These are phyloP conservation scores for Phenganax subtilis DNA, from an alignment of 92 coral and sea anemone genomes.

Conservation along the genomic window DNA sequence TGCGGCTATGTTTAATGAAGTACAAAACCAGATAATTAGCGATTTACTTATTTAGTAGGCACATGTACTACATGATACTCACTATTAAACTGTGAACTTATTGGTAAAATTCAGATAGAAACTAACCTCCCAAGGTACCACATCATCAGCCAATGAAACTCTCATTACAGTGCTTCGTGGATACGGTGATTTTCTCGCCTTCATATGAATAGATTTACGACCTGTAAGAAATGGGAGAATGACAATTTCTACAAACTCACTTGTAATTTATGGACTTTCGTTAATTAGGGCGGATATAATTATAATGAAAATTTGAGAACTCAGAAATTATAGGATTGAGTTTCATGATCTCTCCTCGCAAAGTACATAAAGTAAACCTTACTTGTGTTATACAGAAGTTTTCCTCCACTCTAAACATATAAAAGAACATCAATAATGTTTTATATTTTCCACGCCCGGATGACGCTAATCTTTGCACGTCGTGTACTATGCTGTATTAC, in stretches of 20 bases:
- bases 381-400: not conserved
- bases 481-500: too few species aligned
- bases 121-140: constrained; percentile 83
- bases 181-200: constrained; percentile 90
- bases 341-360: not conserved
- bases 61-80: not conserved
- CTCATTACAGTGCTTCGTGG: constrained; percentile 71
- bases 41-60: not conserved
- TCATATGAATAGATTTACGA: constrained; percentile 64
- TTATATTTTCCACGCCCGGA: too few species aligned
- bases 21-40: not conserved
- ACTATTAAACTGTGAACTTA: not conserved
- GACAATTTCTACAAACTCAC: not conserved
- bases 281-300: too few species aligned
- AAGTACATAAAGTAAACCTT: not conserved
- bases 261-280: not conserved
- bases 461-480: too few species aligned
- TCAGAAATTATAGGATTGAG: too few species aligned
- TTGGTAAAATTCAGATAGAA: not conserved
- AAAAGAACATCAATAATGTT: not conserved
- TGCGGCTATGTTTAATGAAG: not conserved
- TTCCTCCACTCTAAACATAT: not conserved
- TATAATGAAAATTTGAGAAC: too few species aligned
- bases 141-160: constrained; percentile 69
- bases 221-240: constrained; percentile 37